Conservation (phyloP, 2,888 invertebrate genomes). For the Luperina testacea region DNA sequence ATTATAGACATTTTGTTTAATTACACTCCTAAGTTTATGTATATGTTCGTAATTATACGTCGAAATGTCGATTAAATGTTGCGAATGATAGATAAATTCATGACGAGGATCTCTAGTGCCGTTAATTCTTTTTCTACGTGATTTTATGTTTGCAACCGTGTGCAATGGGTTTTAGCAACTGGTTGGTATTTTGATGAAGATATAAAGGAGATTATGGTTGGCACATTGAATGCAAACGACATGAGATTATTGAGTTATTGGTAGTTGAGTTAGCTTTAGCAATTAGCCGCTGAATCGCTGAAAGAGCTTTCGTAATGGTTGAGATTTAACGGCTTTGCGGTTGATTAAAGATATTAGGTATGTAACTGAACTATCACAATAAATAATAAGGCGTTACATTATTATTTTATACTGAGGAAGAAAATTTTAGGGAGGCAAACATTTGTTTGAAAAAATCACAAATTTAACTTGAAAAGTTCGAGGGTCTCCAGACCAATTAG, state of each 20-base stretch:
- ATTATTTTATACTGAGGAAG: neutral
- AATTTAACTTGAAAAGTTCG: neutral
- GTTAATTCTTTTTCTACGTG: slow-evolving; percentile 38
- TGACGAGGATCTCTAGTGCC: slow-evolving; percentile 30
- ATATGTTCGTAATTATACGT: slow-evolving; percentile 60
- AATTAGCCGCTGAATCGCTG: slow-evolving; percentile 11
- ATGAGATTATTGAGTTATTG: neutral
- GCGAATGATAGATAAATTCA: slow-evolving; percentile 47
- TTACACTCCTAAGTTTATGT: slow-evolving; percentile 48
- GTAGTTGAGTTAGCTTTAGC: neutral
- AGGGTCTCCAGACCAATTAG: neutral
- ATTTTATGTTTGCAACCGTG: slow-evolving; percentile 21
- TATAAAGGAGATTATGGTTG: neutral
- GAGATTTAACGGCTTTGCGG: neutral
- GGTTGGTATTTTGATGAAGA: neutral
- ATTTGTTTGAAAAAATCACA: neutral
- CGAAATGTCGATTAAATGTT: slow-evolving; percentile 58
- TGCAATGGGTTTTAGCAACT: slow-evolving; percentile 6
- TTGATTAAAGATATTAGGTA: neutral
- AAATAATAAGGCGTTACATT: too few species aligned
- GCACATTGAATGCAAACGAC: neutral
- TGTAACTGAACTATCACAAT: neutral
- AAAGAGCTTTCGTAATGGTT: slow-evolving; percentile 19
- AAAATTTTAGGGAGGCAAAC: neutral
- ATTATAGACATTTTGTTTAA: slow-evolving; percentile 63